phyloP scores from a whole-genome alignment of 1,140 invertebrate species.

The Phthorimaea operculella region DNA sequence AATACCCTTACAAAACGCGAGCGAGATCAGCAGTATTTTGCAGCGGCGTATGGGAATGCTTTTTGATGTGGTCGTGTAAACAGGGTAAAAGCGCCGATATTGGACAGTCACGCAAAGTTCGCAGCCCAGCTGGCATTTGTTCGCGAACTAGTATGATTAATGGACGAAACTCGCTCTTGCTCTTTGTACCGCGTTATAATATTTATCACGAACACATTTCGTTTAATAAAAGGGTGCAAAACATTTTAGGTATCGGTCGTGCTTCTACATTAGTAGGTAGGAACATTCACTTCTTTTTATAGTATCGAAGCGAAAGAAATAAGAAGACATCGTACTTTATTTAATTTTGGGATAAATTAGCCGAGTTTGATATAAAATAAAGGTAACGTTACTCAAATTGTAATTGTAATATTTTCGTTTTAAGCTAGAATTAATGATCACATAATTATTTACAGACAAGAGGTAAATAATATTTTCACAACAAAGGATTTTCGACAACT shows the following conservation, averaged over 20 bases:
- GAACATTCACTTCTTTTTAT: no score
- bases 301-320: no score
- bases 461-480: no score
- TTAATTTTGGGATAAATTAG: no score
- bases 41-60: not conserved
- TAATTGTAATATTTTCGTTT: no score
- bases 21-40: not conserved
- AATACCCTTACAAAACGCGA: not conserved
- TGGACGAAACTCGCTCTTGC: not conserved
- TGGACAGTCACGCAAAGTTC: not conserved
- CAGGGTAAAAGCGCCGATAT: not conserved
- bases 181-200: conserved; percentile 1
- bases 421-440: no score
- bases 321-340: no score
- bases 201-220: conserved; percentile 1
- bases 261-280: no score
- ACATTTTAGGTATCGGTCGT: not conserved
- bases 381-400: no score
- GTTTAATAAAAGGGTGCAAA: not conserved
- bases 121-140: not conserved
- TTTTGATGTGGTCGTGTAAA: not conserved
- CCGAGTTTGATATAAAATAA: no score
- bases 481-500: no score
- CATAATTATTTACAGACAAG: no score
- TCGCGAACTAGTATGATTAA: conserved; percentile 1